phyloP scores from a whole-genome alignment of 2,888 invertebrate genomes.

The Parnassius mnemosyne region DNA sequence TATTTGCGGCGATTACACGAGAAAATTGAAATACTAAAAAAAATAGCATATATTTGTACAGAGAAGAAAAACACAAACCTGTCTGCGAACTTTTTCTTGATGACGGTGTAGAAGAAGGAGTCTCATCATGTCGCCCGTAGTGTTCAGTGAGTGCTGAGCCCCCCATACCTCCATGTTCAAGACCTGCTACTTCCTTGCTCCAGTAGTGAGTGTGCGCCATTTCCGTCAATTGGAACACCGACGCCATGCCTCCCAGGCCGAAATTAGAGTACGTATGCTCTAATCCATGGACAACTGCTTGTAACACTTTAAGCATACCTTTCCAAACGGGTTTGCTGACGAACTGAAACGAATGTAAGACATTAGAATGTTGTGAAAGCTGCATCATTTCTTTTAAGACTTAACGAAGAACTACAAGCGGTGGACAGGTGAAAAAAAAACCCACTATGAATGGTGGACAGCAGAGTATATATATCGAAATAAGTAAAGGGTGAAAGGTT shows the following conservation, averaged over 20 bases:
- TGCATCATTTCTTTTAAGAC: too few species aligned
- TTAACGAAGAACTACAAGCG: too few species aligned
- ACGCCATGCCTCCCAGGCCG: constrained; percentile 98
- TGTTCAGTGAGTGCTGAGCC: constrained; percentile 60
- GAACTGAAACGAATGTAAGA: constrained; percentile 78
- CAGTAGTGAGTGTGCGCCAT: constrained; percentile 99
- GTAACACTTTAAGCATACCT: constrained; percentile 95
- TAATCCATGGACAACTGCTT: constrained; percentile 93
- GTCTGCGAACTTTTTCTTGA: constrained; percentile 86
- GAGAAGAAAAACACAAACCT: constrained; percentile 48
- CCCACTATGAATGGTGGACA: too few species aligned
- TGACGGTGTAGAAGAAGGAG: constrained; percentile 70
- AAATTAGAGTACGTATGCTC: constrained; percentile 96
- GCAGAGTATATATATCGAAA: too few species aligned
- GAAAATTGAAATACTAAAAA: too few species aligned
- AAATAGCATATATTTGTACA: too few species aligned
- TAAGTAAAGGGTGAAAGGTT: too few species aligned
- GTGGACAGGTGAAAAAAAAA: too few species aligned
- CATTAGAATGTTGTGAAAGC: too few species aligned
- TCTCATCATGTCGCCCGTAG: constrained; percentile 56
- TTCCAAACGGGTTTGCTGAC: constrained; percentile 96
- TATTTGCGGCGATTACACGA: too few species aligned
- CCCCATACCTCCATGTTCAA: constrained; percentile 77
- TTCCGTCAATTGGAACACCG: constrained; percentile 97
- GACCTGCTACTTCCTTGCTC: constrained; percentile 89